Base-by-base conservation (phyloP, 2,797 vertebrate species). In the Stomatorhinus walkeri region DNA sequence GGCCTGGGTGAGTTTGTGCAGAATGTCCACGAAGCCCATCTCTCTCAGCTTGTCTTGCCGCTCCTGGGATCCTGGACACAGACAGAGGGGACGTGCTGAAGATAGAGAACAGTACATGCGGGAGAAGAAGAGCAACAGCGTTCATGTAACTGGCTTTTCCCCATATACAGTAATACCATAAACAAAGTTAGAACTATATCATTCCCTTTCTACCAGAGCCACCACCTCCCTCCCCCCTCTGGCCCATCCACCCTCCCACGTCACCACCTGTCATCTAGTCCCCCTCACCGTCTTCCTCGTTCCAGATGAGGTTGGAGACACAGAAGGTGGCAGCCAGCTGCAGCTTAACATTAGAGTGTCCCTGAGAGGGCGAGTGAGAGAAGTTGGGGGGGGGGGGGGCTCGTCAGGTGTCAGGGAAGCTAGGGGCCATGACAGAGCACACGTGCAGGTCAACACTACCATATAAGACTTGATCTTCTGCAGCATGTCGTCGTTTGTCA, bases 401-500 rank as follows among this genome's bases (percentile, higher is more conserved):
- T 36, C 4, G 22, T 76, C 40, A 83, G 79, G 40, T 14, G 40
- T 51, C 19, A 46, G 43, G n/a, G 10, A 24, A 22, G 81, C 46
- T 2, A 8, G n/a, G 19, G 81, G 12, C 9, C 19, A 51, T 24
- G 12, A 24, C 9, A 1, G 43, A 49, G 49, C 24, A 32, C 6
- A 5, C 5, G 28, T n/a, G 72, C 12, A 7, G 3, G 46, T 36
- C 43, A 36, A 87, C 22, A 43, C 43, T 94, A 99, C 98, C 98
- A 99, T 98, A 92, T 99, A 99, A 94, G 98, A 98, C 93, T 98
- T 99, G 93, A 99, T 96, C 96, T 99, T 99, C 95, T 99, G 98
- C 76, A 99, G 96, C 92, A 98, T 98, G 93, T 99, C 98, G 84
- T 99, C 97, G 90, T 99, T 99, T 91, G 98, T 99, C 98, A 99